Evolutionary conservation across 2,888 invertebrate genomes (phyloP).

Genomic region (Lasioglossum leucozonium): DNA sequence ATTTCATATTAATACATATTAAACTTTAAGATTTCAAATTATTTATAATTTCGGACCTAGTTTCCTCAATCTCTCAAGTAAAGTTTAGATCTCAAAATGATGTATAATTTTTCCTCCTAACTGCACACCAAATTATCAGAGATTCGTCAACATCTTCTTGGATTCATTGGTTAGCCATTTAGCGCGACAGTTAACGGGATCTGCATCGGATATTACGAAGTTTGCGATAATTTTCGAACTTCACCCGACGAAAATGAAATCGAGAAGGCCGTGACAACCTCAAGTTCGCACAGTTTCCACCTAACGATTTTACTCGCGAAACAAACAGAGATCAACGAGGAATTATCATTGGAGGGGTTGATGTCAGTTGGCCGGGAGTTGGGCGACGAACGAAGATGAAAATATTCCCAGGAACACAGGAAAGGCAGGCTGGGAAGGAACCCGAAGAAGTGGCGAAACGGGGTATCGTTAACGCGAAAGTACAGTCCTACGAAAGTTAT

Average conservation of each 20-base stretch:
- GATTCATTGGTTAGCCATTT: not conserved
- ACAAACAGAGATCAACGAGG: slow-evolving; percentile 4
- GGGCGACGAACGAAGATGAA: slow-evolving; percentile 13
- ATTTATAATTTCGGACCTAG: too few relatives aligned
- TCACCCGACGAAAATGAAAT: not conserved
- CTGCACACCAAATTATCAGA: not conserved
- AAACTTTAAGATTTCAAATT: not conserved
- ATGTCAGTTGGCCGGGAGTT: slow-evolving; percentile 7
- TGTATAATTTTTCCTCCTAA: not conserved
- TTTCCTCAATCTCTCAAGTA: too few relatives aligned
- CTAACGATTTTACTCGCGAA: not conserved
- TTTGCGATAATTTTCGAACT: not conserved
- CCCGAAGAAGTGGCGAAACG: slow-evolving; percentile 20
- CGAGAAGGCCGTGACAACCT: too few relatives aligned
- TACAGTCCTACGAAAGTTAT: slow-evolving; percentile 37
- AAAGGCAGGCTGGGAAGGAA: not conserved
- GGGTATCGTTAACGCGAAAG: slow-evolving; percentile 40
- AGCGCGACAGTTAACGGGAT: not conserved
- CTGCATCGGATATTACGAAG: not conserved
- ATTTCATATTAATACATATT: too few relatives aligned
- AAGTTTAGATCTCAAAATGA: not conserved
- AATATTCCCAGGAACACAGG: slow-evolving; percentile 21
- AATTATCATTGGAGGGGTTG: slow-evolving; percentile 8
- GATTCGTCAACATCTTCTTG: not conserved
- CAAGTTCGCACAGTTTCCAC: not conserved